Conservation (phyloP, 2,113 vertebrate genomes). For the Hassar affinis region DNA sequence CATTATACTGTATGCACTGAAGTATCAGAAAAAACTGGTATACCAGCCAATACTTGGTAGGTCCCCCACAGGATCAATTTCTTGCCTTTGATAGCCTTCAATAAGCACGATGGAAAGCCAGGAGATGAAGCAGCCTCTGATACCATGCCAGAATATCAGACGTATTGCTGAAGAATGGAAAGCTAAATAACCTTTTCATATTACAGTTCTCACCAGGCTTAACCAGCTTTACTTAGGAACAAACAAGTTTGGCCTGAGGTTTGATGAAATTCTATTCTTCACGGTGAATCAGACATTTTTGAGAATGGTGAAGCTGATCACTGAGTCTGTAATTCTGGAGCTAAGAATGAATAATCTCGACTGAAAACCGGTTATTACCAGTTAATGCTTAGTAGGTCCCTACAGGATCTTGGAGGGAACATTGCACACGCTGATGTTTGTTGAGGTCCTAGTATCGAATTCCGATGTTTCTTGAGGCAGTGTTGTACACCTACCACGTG, state of each 20-base stretch:
- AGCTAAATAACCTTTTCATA: not conserved
- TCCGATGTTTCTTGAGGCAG: no score
- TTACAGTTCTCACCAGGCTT: not conserved
- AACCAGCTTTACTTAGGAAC: no score
- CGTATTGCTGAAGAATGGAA: conserved; percentile 29
- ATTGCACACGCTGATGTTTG: no score
- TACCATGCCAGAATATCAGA: conserved; percentile 12
- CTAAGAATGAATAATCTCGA: not conserved
- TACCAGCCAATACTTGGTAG: no score
- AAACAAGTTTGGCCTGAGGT: no score
- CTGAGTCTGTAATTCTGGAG: not conserved
- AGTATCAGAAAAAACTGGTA: no score
- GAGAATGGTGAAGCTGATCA: not conserved
- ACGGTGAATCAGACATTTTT: no score
- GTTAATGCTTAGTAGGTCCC: no score
- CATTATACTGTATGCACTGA: not conserved
- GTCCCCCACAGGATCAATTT: no score
- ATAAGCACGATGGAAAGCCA: conserved; percentile 21
- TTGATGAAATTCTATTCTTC: not conserved
- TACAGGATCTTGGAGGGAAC: no score
- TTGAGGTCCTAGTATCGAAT: no score
- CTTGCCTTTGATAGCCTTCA: conserved; percentile 7
- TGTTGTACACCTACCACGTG: no score
- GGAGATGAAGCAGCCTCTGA: conserved; percentile 29
- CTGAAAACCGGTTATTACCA: not conserved